phyloP scores from a whole-genome alignment of 92 coral and sea anemone genomes.

The Bergia puertoricense region DNA sequence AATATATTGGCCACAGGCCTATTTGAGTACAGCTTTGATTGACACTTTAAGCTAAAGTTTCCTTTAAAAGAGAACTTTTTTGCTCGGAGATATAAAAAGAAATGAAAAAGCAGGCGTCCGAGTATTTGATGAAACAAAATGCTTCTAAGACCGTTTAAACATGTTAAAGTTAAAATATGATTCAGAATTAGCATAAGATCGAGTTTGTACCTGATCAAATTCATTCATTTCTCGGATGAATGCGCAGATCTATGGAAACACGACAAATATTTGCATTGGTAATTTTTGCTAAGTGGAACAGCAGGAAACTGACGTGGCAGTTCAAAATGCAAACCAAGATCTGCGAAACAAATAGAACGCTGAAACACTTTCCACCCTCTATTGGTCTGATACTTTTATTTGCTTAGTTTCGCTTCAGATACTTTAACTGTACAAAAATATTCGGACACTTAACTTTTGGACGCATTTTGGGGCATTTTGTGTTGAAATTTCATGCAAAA shows the following conservation, averaged over 20 bases:
- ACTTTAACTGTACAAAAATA: too few species aligned
- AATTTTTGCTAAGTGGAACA: background rate
- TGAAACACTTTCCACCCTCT: background rate
- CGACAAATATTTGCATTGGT: conserved; percentile 20
- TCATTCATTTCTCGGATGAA: conserved; percentile 20
- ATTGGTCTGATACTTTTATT: background rate
- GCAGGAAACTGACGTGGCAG: too few species aligned
- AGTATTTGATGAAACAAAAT: background rate
- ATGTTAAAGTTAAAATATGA: background rate
- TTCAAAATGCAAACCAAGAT: background rate
- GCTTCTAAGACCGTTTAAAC: background rate
- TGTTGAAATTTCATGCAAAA: too few species aligned
- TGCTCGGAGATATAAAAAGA: background rate
- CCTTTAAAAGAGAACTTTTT: background rate
- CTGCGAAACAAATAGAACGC: background rate
- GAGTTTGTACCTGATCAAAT: background rate
- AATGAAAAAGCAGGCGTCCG: background rate
- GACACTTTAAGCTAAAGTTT: background rate
- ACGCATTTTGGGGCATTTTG: too few species aligned
- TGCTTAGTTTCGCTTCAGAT: background rate
- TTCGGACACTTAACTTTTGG: too few species aligned
- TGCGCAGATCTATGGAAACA: conserved; percentile 18
- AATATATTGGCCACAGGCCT: background rate
- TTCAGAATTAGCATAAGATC: background rate
- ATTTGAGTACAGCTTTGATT: too few species aligned